These are phyloP conservation scores for Tetragnatha montana DNA, from an alignment of 2,888 invertebrate genomes.

Conservation along the genomic window DNA sequence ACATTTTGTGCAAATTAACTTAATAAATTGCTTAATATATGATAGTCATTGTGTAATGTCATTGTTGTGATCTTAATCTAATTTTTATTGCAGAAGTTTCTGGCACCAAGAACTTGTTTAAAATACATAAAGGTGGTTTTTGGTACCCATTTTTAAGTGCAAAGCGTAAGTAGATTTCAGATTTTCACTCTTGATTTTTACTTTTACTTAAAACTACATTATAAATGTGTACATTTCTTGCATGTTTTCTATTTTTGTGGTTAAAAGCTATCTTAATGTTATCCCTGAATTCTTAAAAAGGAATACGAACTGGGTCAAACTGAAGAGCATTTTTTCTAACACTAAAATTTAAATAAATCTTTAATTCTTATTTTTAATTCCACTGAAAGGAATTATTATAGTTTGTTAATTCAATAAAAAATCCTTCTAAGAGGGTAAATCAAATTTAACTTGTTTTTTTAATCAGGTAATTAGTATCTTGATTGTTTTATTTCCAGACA, in stretches of 20 bases:
- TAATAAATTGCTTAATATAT: neutral
- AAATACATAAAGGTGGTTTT: constrained; percentile 6
- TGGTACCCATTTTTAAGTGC: constrained; percentile 51
- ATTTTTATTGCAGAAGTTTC: constrained; percentile 12
- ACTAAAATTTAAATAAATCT: neutral
- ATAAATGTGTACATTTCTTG: too few species aligned
- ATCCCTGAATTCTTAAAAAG: too few species aligned
- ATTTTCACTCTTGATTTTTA: too few species aligned
- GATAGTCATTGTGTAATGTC: neutral
- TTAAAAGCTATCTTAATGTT: too few species aligned
- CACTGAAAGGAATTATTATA: too few species aligned
- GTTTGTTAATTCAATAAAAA: too few species aligned
- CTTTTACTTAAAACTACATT: too few species aligned
- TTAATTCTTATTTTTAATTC: neutral
- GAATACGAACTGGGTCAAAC: neutral
- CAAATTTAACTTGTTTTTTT: too few species aligned
- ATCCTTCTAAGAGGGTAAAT: too few species aligned
- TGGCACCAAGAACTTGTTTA: constrained; percentile 7
- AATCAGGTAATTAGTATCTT: too few species aligned
- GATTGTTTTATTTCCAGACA: constrained; percentile 4
- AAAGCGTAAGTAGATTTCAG: constrained; percentile 37
- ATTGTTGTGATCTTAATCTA: neutral
- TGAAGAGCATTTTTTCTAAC: neutral
- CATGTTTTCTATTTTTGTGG: too few species aligned
- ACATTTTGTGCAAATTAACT: neutral